These are phyloP conservation scores for Tribolium madens DNA, from an alignment of 1,140 invertebrate species.

Conservation along the genomic window DNA sequence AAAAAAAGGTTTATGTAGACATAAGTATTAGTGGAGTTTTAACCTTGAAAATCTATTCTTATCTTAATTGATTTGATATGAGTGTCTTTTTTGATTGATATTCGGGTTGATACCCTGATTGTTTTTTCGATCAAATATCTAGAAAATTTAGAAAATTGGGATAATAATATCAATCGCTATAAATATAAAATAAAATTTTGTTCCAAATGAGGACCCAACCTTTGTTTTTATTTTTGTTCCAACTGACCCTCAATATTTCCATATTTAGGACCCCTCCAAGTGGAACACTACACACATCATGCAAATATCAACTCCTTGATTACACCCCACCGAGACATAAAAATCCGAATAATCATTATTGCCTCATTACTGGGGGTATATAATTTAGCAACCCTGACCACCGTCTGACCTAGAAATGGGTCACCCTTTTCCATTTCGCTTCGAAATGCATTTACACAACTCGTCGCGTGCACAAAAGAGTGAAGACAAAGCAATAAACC, in stretches of 20 bases:
- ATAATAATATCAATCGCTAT: no score
- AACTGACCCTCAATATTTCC: neutral
- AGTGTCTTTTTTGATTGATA: conserved; percentile 20
- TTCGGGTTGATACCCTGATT: conserved; percentile 7
- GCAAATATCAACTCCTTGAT: neutral
- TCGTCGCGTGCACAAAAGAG: conserved; percentile 14
- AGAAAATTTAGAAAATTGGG: neutral
- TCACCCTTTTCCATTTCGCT: conserved; percentile 23
- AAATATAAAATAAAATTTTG: neutral
- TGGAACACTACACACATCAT: neutral
- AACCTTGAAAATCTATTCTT: conserved; percentile 15
- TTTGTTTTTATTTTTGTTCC: neutral
- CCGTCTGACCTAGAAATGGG: conserved; percentile 21
- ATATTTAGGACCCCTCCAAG: neutral
- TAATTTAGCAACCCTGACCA: conserved; percentile 40
- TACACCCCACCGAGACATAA: neutral
- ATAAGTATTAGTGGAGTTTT: neutral
- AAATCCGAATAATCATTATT: neutral
- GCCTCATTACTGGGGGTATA: neutral
- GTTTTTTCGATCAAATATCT: conserved; percentile 23
- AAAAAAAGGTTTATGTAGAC: neutral
- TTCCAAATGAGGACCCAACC: no score
- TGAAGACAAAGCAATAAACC: conserved; percentile 19
- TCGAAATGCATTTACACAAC: conserved; percentile 30
- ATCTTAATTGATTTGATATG: conserved; percentile 4